Percentiles rank a stretch among this genome's conserved stretches.
These are phyloP conservation scores for Zalophus californianus DNA, from an alignment of 2,797 vertebrate species.

Conservation along the genomic window DNA sequence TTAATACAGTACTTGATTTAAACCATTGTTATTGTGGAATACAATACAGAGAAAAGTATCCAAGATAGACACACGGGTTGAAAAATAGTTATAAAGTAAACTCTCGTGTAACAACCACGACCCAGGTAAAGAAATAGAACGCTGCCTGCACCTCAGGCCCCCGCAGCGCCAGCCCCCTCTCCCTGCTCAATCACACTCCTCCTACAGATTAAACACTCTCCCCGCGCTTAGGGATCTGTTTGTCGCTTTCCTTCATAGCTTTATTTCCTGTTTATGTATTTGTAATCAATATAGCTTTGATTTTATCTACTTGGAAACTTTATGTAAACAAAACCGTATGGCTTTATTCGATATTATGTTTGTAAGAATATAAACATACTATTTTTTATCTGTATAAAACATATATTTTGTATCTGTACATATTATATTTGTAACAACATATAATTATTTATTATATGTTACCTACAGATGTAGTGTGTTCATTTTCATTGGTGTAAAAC, in stretches of 20 bases:
- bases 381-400: background rate
- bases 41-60: conserved; percentile 6
- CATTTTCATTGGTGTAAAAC: background rate
- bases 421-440: too few relatives aligned
- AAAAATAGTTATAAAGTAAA: background rate
- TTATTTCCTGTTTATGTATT: background rate
- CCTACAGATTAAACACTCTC: background rate
- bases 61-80: background rate
- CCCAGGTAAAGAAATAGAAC: background rate
- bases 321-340: background rate
- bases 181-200: too few relatives aligned
- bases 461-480: background rate
- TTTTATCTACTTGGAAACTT: background rate
- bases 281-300: background rate
- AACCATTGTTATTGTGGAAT: conserved; percentile 15
- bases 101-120: background rate
- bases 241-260: background rate
- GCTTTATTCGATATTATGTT: background rate
- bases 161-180: background rate
- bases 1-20: background rate
- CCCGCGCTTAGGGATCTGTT: background rate
- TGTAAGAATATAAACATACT: background rate
- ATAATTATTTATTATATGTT: background rate
- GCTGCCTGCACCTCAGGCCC: too few relatives aligned
- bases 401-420: too few relatives aligned